Percentiles rank a stretch among this genome's conserved stretches.
These are phyloP conservation scores for Andrena bucephala DNA, from an alignment of 2,888 invertebrate species.

Conservation along the genomic window DNA sequence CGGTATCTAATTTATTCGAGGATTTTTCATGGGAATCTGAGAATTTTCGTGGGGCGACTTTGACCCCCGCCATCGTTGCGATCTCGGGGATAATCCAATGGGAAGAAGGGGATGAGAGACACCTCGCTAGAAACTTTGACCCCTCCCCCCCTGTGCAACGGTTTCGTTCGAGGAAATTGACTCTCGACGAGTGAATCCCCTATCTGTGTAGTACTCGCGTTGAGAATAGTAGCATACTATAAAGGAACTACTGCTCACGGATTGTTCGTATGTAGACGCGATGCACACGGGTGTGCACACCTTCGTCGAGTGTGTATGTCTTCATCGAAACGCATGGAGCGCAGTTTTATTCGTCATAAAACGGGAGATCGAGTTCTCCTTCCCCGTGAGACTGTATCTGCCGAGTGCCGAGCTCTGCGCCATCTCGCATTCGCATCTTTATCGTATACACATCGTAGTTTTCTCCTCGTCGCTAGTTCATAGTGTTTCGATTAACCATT, in stretches of 20 bases:
- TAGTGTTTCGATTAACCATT: not conserved
- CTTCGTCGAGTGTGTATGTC: constrained; percentile 22
- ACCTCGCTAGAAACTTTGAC: constrained; percentile 45
- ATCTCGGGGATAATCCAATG: constrained; percentile 49
- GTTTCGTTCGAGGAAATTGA: constrained; percentile 74
- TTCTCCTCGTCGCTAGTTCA: not conserved
- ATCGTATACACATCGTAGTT: not conserved
- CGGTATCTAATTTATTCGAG: constrained; percentile 44
- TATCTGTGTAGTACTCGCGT: constrained; percentile 41
- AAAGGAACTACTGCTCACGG: constrained; percentile 55
- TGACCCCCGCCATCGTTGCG: constrained; percentile 35
- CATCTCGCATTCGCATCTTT: not conserved
- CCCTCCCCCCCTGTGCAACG: constrained; percentile 34
- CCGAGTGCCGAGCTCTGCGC: not conserved
- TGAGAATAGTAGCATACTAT: constrained; percentile 56
- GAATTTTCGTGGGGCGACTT: constrained; percentile 47
- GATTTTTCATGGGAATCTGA: constrained; percentile 53
- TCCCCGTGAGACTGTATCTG: constrained; percentile 22
- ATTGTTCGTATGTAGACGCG: constrained; percentile 10
- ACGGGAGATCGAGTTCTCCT: constrained; percentile 61
- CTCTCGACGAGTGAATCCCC: constrained; percentile 63
- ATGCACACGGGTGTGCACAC: not conserved
- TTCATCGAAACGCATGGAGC: constrained; percentile 61
- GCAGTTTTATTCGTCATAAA: constrained; percentile 75
- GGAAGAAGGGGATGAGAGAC: constrained; percentile 27